These are phyloP conservation scores for Helicoverpa zea DNA, from an alignment of 1,140 invertebrate genomes.

Conservation along the genomic window DNA sequence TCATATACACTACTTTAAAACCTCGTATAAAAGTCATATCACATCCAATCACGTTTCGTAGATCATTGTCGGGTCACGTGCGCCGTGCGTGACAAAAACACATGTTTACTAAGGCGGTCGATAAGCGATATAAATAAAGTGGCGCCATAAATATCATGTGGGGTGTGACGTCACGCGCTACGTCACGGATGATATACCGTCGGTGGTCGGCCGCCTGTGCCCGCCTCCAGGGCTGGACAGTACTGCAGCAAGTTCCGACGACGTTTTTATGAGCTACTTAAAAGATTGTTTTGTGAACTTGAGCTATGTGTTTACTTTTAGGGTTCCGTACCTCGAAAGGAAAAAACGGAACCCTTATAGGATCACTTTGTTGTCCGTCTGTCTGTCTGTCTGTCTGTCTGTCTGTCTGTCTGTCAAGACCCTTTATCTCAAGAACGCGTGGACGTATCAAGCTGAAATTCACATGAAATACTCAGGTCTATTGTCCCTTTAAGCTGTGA, in stretches of 20 bases:
- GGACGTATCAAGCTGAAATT: no score
- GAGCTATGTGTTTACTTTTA: constrained; percentile 5
- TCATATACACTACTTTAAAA: neutral
- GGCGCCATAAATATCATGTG: constrained; percentile 30
- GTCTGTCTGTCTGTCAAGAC: no score
- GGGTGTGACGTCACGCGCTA: constrained; percentile 24
- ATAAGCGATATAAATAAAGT: constrained; percentile 40
- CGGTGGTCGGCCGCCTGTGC: neutral
- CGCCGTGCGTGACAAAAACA: constrained; percentile 22
- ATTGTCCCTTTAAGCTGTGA: no score
- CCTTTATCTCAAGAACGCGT: no score
- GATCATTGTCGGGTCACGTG: neutral
- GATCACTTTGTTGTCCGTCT: no score
- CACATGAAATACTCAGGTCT: no score
- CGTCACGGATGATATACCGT: constrained; percentile 33
- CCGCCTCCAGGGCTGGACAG: constrained; percentile 13
- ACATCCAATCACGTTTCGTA: neutral
- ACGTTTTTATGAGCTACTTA: constrained; percentile 14
- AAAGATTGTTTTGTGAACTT: neutral
- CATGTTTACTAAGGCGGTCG: constrained; percentile 37
- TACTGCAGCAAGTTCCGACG: neutral
- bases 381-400: no score
- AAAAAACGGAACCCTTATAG: no score
- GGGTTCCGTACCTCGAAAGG: no score
- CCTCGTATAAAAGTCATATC: neutral